These are phyloP conservation scores for Fragum fragum DNA, from an alignment of 2,888 invertebrate genomes.

Conservation along the genomic window DNA sequence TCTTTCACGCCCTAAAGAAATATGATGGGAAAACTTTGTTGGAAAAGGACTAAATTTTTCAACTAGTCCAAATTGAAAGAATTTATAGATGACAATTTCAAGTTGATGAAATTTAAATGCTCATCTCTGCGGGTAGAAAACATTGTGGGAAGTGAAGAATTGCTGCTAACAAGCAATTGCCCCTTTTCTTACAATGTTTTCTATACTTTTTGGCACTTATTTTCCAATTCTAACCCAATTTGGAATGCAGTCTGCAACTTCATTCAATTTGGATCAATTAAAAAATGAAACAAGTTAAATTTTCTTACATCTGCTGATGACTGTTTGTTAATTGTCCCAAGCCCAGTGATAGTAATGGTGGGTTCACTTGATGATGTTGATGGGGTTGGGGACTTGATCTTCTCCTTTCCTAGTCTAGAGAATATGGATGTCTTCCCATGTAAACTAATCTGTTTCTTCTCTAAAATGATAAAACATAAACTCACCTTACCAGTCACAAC, in stretches of 20 bases:
- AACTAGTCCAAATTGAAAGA: too few species aligned
- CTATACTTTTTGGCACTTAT: background rate
- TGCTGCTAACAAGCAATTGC: background rate
- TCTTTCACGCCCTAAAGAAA: too few species aligned
- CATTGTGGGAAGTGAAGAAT: background rate
- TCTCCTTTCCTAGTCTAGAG: conserved; percentile 88
- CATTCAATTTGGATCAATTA: too few species aligned
- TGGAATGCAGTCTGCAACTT: too few species aligned
- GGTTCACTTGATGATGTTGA: conserved; percentile 37
- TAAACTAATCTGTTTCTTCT: conserved; percentile 38
- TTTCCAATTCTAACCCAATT: too few species aligned
- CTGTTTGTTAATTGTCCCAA: conserved; percentile 64
- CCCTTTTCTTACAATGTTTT: background rate
- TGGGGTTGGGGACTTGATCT: conserved; percentile 73
- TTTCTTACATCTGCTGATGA: conserved; percentile 31
- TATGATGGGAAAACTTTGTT: too few species aligned
- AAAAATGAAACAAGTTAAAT: too few species aligned
- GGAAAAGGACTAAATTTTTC: too few species aligned
- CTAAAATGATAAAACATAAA: conserved; percentile 32
- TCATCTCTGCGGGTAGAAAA: too few species aligned
- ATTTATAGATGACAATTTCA: too few species aligned
- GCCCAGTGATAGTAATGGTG: conserved; percentile 72
- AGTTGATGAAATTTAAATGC: too few species aligned
- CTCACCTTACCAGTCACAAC: too few species aligned
- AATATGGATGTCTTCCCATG: conserved; percentile 87